Conservation (phyloP, 1,140 invertebrate genomes). For the Procambarus virginalis region DNA sequence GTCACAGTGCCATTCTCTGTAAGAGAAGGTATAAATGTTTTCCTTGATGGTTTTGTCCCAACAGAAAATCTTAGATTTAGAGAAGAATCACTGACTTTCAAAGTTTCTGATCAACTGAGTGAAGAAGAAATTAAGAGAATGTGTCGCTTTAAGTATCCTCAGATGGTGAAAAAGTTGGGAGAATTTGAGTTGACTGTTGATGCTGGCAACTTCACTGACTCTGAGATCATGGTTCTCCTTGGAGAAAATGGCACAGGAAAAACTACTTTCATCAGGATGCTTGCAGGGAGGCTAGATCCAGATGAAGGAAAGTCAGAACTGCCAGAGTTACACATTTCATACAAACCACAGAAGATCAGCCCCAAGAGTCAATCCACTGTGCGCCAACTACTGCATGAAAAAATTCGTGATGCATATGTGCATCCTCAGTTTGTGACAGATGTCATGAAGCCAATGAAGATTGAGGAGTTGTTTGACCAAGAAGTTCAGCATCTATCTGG, state of each 20-base stretch:
- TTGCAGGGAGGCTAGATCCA: constrained; percentile 94
- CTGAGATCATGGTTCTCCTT: constrained; percentile 98
- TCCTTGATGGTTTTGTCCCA: constrained; percentile 99
- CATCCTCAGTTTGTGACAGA: constrained; percentile 99
- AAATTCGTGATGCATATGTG: constrained; percentile 96
- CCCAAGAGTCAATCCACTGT: constrained; percentile 97
- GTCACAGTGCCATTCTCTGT: constrained; percentile 99
- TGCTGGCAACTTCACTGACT: constrained; percentile 97
- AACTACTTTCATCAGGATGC: constrained; percentile 98
- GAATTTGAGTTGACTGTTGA: constrained; percentile 78
- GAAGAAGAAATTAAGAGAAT: constrained; percentile 89
- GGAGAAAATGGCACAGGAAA: constrained; percentile 99
- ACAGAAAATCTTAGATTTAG: constrained; percentile 99
- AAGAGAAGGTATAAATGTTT: constrained; percentile 99
- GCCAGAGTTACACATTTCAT: constrained; percentile 97
- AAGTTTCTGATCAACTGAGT: constrained; percentile 97
- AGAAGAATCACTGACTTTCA: constrained; percentile 96
- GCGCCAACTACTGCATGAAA: constrained; percentile 92
- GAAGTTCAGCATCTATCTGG: constrained; percentile 99
- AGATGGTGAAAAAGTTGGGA: constrained; percentile 81
- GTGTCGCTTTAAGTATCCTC: constrained; percentile 84
- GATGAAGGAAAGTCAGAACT: constrained; percentile 90
- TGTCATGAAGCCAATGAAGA: constrained; percentile 98
- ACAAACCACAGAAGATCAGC: constrained; percentile 99
- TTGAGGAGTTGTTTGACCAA: constrained; percentile 98